A percentile compares a stretch with the other conserved stretches of the same genome.
Evolutionary conservation across 2,797 vertebrate genomes (phyloP).

Genomic region (Allobates femoralis): DNA sequence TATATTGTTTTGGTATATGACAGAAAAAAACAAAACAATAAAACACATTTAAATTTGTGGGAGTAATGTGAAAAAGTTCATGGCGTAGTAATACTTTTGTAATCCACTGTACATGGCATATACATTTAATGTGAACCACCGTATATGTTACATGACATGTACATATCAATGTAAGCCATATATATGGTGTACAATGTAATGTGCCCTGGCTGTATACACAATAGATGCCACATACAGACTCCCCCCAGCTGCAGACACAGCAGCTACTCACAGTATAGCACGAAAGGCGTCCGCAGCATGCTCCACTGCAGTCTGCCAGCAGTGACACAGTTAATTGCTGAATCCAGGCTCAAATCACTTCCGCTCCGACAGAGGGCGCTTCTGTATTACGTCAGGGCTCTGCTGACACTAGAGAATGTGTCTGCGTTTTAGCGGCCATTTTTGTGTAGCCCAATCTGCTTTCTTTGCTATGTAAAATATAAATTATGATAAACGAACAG

Average conservation of each 20-base stretch:
- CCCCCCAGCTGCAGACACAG: neutral
- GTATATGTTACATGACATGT: neutral
- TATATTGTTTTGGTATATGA: too few relatives aligned
- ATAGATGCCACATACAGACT: neutral
- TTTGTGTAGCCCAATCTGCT: neutral
- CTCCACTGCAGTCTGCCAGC: conserved; percentile 7
- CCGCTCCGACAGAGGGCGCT: neutral
- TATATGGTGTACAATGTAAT: too few relatives aligned
- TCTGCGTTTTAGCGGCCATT: neutral
- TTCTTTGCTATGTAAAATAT: neutral
- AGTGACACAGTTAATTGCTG: neutral
- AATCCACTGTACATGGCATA: too few relatives aligned
- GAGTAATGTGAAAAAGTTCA: too few relatives aligned
- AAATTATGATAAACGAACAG: neutral
- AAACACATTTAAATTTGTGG: too few relatives aligned
- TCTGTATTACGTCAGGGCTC: neutral
- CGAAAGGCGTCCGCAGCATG: neutral
- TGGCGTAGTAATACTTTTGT: too few relatives aligned
- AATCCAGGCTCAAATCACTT: neutral
- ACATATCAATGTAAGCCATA: too few relatives aligned
- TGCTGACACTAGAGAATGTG: neutral
- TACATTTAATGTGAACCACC: too few relatives aligned
- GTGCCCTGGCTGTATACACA: too few relatives aligned
- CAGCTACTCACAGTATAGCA: neutral
- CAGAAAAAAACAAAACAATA: too few relatives aligned